These are phyloP conservation scores for Drosophila orosa DNA, from an alignment of 1,140 invertebrate species.

Conservation along the genomic window DNA sequence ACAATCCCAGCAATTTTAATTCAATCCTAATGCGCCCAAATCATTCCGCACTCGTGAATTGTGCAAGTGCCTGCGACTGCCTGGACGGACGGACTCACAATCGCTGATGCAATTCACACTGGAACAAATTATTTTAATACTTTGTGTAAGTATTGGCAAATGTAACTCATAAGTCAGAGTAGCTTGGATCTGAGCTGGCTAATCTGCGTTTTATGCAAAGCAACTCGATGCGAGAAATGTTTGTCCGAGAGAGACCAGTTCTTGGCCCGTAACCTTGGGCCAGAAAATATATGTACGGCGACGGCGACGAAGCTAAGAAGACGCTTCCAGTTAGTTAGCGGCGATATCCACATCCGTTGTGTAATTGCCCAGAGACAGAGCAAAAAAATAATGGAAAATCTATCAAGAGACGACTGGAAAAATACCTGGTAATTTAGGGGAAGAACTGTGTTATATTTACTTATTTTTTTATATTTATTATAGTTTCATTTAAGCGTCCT, in stretches of 20 bases:
- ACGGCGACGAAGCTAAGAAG: conserved; percentile 47
- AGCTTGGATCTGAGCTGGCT: conserved; percentile 24
- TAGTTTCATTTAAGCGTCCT: background rate
- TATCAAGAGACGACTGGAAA: background rate
- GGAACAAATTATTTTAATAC: conserved; percentile 44
- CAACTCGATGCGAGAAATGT: conserved; percentile 25
- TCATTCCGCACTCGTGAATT: conserved; percentile 47
- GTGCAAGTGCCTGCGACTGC: conserved; percentile 41
- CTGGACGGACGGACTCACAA: conserved; percentile 2
- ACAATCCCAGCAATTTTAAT: conserved; percentile 81
- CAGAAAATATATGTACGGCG: conserved; percentile 34
- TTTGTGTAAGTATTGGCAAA: conserved; percentile 37
- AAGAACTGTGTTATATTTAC: background rate
- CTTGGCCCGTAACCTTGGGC: conserved; percentile 64
- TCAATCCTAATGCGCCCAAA: conserved; percentile 78
- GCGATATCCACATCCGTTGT: conserved; percentile 33
- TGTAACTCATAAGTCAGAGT: conserved; percentile 52
- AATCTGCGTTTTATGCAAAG: conserved; percentile 64
- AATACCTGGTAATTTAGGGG: background rate
- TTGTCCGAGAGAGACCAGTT: conserved; percentile 64
- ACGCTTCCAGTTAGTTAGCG: conserved; percentile 50
- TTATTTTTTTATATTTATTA: no score
- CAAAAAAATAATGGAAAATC: background rate
- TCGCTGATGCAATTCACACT: conserved; percentile 47
- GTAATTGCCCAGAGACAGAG: conserved; percentile 44